Percentiles rank a stretch among this genome's conserved stretches.
These are phyloP conservation scores for Neoaliturus tenellus DNA, from an alignment of 2,888 invertebrate genomes.

Conservation along the genomic window DNA sequence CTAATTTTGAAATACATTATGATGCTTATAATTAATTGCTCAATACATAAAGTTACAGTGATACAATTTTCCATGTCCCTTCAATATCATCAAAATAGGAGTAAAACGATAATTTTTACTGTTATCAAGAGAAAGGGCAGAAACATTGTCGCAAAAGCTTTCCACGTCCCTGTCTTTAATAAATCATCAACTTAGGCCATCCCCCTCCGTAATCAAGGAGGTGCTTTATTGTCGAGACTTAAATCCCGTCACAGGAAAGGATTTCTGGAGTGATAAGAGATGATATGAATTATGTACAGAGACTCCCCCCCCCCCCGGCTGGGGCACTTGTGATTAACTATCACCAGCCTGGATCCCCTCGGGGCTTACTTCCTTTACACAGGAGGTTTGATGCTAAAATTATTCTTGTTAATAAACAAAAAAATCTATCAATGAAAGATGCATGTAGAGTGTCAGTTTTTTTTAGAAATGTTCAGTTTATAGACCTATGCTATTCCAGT, in stretches of 20 bases:
- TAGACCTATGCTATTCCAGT: too few species aligned
- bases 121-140: too few species aligned
- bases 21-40: too few species aligned
- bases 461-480: too few species aligned
- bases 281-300: slow-evolving; percentile 31
- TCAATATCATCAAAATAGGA: too few species aligned
- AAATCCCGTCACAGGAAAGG: slow-evolving; percentile 37
- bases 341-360: not conserved
- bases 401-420: too few species aligned
- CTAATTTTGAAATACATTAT: too few species aligned
- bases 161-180: slow-evolving; percentile 1
- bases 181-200: slow-evolving; percentile 16
- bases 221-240: slow-evolving; percentile 7
- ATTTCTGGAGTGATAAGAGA: slow-evolving; percentile 24
- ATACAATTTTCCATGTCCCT: too few species aligned
- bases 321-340: slow-evolving; percentile 15
- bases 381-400: not conserved
- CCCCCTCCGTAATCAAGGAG: not conserved
- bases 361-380: not conserved
- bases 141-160: not conserved
- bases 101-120: too few species aligned
- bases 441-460: too few species aligned
- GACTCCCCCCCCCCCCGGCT: not conserved
- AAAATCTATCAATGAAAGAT: too few species aligned
- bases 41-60: too few species aligned